Evolutionary conservation across 2,113 vertebrate species (phyloP).

Genomic region (Mormoops blainvillei): DNA sequence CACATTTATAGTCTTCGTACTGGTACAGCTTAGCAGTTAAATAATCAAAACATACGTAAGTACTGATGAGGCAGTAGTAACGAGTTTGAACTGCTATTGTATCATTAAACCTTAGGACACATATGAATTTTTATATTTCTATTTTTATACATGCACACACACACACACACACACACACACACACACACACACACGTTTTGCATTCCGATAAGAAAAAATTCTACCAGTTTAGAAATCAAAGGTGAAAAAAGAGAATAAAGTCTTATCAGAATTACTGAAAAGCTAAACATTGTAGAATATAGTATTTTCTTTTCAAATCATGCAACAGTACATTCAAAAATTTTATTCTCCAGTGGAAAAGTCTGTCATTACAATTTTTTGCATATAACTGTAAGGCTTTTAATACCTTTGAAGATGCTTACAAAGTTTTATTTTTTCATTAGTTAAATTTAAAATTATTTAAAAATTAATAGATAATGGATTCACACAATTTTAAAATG

Average conservation of each 20-base stretch:
- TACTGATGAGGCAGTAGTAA: neutral
- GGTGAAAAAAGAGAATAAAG: neutral
- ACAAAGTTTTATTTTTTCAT: neutral
- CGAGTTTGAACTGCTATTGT: neutral
- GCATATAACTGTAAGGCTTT: neutral
- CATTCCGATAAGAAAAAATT: neutral
- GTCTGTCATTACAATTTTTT: neutral
- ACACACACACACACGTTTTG: neutral
- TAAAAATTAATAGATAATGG: neutral
- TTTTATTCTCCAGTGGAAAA: neutral
- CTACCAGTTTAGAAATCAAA: constrained; percentile 12
- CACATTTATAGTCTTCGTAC: neutral
- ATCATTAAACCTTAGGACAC: neutral
- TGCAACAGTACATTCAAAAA: neutral
- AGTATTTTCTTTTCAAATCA: constrained; percentile 16
- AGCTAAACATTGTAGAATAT: neutral
- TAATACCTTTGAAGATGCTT: neutral
- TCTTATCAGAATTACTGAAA: neutral
- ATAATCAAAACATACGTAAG: neutral
- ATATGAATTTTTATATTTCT: neutral
- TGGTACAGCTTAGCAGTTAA: neutral
- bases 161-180: too few relatives aligned
- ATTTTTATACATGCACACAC: neutral
- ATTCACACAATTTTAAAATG: neutral
- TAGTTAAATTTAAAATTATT: neutral